Conservation (phyloP, 2,113 vertebrate genomes). For the Muscicapa adusta region DNA sequence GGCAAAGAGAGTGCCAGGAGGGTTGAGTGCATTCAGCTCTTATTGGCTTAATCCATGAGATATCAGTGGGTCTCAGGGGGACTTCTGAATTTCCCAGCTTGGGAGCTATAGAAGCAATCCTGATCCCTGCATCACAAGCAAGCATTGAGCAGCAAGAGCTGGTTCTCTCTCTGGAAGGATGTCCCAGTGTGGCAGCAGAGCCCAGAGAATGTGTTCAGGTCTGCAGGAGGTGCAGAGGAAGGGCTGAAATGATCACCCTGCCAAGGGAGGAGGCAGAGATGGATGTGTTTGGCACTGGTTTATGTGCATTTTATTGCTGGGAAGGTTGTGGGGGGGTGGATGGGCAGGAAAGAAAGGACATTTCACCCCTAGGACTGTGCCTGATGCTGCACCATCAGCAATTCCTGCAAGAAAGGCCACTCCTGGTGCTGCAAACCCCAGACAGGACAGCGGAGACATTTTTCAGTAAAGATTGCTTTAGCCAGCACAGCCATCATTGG, state of each 20-base stretch:
- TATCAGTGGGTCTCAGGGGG: not conserved
- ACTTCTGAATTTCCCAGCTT: not conserved
- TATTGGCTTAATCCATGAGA: not conserved
- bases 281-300: not conserved
- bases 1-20: not conserved
- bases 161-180: not conserved
- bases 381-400: not conserved
- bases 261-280: not conserved
- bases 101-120: accelerated
- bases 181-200: not conserved
- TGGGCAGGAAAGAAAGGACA: not conserved
- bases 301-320: not conserved
- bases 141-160: not conserved
- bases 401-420: not conserved
- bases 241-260: not conserved
- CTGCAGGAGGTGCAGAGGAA: not conserved
- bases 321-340: not conserved
- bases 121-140: not conserved
- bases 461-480: not conserved
- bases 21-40: not conserved
- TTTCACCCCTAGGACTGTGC: not conserved
- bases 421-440: not conserved
- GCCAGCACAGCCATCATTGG: not conserved
- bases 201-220: not conserved
- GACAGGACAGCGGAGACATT: not conserved